Evolutionary conservation across 2,797 vertebrate species (phyloP).

Genomic region (Lagorchestes hirsutus): DNA sequence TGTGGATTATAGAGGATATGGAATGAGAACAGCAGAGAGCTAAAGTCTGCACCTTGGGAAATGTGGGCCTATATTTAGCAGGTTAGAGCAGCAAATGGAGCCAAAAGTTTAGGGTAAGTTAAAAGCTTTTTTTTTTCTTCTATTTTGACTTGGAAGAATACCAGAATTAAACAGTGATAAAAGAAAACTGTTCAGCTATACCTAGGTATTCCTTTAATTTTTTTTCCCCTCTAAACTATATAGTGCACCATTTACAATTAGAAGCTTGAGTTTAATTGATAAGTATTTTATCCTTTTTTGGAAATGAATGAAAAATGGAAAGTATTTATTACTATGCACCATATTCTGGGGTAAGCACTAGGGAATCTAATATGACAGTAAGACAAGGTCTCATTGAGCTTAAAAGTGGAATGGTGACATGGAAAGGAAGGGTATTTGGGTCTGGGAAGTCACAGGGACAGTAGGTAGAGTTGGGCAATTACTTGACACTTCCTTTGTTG

Average conservation of each 20-base stretch:
- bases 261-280: not conserved
- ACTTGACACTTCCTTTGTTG: not conserved
- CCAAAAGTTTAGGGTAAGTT: slow-evolving; percentile 2
- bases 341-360: not conserved
- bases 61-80: not conserved
- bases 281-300: not conserved
- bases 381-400: not conserved
- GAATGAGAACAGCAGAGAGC: not conserved
- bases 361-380: not conserved
- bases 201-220: not conserved
- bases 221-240: not conserved
- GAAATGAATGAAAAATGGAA: not conserved
- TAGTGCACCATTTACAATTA: not conserved
- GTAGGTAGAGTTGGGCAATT: not conserved
- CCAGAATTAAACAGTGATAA: not conserved
- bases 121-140: not conserved
- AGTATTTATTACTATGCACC: not conserved
- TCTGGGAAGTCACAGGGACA: not conserved
- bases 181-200: not conserved
- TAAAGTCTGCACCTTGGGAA: not conserved
- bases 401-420: not conserved
- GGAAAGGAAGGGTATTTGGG: not conserved
- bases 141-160: not conserved
- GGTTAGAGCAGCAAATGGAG: not conserved
- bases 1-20: not conserved